Evolutionary conservation across 2,888 invertebrate species (phyloP), one percentile per base, ranked within the genome.

Genomic region (Brachypalpus laphriformis): DNA sequence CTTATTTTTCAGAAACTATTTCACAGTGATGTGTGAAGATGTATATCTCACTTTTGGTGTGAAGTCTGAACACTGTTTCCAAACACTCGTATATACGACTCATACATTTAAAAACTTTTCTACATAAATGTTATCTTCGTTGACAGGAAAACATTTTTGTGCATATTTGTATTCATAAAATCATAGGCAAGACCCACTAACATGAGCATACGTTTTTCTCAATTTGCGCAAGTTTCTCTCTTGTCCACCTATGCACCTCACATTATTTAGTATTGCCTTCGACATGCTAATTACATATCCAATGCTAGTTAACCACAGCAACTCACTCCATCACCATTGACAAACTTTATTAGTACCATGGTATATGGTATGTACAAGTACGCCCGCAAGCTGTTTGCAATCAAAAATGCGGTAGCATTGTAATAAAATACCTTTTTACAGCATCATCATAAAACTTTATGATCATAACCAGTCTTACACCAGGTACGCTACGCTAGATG

Each of bases 381-480:
- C 20, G 28, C 40, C 65, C 45, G 20, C 25, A 45, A 66, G 66
- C 25, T 59, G 16, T 66, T 65, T 66, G 31, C 66, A 68, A 77
- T 66, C 42, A 54, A 40, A 72, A 57, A 16, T 20, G 28, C 56
- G 42, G 65, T 77, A 77, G 82, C 66, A 63, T n/a, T 81, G 70
- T 77, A 77, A 82, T 77, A 61, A 72, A 82, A 68, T 31, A 47
- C 31, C 66, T 66, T 61, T 51, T 72, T 77, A 59, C 66, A 61
- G 37, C 77, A 71, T 65, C 70, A 59, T 59, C 76, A 70, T 59
- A 59, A 65, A 71, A 66, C 16, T 76, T 82, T 76, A 82, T 28
- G 82, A 59, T 66, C 42, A 47, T 65, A 71, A 65, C 65, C 70
- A 77, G 61, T 70, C 61, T 70, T 70, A 57, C 47, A 31, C 31